Conservation (phyloP, 2,113 vertebrate species). For the Varanus komodoensis region DNA sequence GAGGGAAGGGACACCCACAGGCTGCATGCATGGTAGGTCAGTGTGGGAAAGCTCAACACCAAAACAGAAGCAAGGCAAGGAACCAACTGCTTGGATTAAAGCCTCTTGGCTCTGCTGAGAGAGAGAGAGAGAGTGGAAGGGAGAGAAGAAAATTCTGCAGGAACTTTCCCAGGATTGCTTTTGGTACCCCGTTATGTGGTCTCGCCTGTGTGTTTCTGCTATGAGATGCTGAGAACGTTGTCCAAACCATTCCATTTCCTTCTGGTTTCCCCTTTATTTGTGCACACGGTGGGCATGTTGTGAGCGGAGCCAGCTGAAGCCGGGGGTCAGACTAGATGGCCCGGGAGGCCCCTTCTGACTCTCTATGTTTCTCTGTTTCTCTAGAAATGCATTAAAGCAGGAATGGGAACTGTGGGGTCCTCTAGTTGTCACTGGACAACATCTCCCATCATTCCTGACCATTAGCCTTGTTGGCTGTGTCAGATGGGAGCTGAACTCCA, state of each 20-base stretch:
- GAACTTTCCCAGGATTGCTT: conserved; percentile 26
- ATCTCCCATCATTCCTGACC: not conserved
- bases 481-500: not conserved
- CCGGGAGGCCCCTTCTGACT: no score
- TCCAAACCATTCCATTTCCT: not conserved
- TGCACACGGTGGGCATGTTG: not conserved
- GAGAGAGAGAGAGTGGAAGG: not conserved
- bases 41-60: conserved; percentile 50
- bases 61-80: conserved; percentile 42
- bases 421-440: not conserved
- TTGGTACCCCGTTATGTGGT: fast-evolving
- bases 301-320: no score
- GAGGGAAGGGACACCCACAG: conserved; percentile 25
- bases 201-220: not conserved
- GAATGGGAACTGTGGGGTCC: not conserved
- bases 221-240: not conserved
- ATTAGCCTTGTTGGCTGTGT: not conserved
- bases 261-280: fast-evolving
- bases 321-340: no score
- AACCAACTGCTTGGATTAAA: conserved; percentile 44
- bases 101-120: conserved; percentile 48
- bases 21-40: conserved; percentile 39
- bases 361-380: not conserved
- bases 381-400: not conserved
- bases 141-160: not conserved